A percentile compares a stretch with the other conserved stretches of the same genome.
phyloP scores from a whole-genome alignment of 1,140 invertebrate genomes.

The Dufourea novaeangliae region DNA sequence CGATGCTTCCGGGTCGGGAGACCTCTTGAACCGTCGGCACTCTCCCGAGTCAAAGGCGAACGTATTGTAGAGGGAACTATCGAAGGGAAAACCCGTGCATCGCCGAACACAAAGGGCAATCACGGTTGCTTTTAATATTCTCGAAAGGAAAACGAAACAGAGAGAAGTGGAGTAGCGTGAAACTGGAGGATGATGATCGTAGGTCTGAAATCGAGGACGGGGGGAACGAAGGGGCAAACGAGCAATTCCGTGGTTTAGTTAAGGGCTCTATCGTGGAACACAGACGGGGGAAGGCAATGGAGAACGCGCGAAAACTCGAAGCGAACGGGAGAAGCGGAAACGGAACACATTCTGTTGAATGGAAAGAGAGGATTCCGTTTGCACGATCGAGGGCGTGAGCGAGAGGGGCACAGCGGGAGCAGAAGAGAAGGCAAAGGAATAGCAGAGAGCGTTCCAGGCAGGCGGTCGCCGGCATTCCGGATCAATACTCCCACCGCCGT shows the following conservation, averaged over 20 bases:
- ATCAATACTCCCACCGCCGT: constrained; percentile 79
- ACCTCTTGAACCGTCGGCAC: too few species aligned
- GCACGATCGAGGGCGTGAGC: neutral
- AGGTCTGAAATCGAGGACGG: constrained; percentile 29
- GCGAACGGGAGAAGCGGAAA: constrained; percentile 5
- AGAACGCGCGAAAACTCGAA: neutral
- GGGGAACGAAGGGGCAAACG: constrained; percentile 42
- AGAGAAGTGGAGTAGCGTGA: constrained; percentile 37
- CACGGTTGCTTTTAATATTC: constrained; percentile 12
- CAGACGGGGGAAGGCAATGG: constrained; percentile 9
- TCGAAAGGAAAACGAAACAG: neutral
- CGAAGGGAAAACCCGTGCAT: neutral
- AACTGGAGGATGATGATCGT: constrained; percentile 27
- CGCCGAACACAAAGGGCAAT: neutral
- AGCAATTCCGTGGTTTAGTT: constrained; percentile 39
- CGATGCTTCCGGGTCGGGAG: too few species aligned
- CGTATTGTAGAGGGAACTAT: too few species aligned
- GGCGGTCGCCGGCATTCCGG: constrained; percentile 76
- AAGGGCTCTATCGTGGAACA: constrained; percentile 15
- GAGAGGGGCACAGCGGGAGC: constrained; percentile 13
- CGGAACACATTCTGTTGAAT: neutral
- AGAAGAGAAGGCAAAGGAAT: constrained; percentile 62
- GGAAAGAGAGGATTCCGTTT: neutral
- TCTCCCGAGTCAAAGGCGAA: too few species aligned
- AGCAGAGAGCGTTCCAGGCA: constrained; percentile 68